phyloP scores from a whole-genome alignment of 2,113 vertebrate species.

The Melanerpes aurifrons region DNA sequence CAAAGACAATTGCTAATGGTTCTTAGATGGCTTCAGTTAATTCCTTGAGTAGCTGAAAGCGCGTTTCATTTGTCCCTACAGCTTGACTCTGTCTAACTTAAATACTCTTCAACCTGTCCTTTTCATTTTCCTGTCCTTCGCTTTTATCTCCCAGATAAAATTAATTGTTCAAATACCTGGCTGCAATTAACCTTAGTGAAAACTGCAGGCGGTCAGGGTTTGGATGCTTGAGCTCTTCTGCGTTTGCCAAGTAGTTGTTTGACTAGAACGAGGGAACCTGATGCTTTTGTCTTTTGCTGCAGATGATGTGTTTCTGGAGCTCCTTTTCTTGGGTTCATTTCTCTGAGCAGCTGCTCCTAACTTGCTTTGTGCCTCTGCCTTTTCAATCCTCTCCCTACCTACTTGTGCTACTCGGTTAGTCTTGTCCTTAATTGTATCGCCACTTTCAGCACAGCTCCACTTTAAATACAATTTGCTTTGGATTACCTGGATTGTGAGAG shows the following conservation, averaged over 20 bases:
- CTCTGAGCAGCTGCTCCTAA: background rate
- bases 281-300: background rate
- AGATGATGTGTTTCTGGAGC: background rate
- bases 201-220: background rate
- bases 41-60: constrained; percentile 40
- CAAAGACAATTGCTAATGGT: constrained; percentile 43
- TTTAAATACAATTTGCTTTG: background rate
- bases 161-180: constrained; percentile 23
- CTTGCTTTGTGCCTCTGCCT: background rate
- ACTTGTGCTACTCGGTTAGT: background rate
- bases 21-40: constrained; percentile 36
- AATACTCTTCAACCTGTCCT: constrained; percentile 25
- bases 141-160: constrained; percentile 2
- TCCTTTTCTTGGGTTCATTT: background rate
- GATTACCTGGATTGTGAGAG: background rate
- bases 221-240: background rate
- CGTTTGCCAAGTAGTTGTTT: background rate
- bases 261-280: background rate
- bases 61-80: constrained; percentile 27
- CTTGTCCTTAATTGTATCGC: background rate
- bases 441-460: background rate
- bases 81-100: background rate
- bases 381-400: background rate
- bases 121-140: background rate
- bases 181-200: background rate